Conservation (phyloP, 2,797 vertebrate genomes). For the Pristis pectinata region DNA sequence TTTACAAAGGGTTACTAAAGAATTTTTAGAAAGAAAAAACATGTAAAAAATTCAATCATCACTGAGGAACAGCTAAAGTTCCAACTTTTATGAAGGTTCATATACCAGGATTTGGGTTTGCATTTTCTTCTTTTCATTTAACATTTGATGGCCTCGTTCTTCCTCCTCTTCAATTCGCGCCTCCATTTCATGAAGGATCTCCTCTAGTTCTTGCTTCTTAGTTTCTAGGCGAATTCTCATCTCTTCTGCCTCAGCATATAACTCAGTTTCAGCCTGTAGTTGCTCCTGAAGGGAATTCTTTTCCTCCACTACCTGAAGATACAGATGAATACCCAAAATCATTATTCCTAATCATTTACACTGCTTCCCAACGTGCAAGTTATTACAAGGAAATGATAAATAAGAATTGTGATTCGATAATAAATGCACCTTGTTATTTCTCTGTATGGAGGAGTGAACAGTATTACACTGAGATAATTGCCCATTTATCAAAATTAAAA, state of each 20-base stretch:
- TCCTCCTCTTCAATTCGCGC: slow-evolving; percentile 90
- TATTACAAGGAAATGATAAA: neutral
- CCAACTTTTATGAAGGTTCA: neutral
- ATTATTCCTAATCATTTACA: neutral
- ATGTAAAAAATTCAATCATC: too few relatives aligned
- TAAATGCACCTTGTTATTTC: neutral
- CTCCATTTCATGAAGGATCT: slow-evolving; percentile 96
- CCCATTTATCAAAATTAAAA: neutral
- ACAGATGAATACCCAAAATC: neutral
- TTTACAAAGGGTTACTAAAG: too few relatives aligned
- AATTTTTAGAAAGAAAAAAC: too few relatives aligned
- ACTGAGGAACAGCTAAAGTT: too few relatives aligned
- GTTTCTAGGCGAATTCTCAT: slow-evolving; percentile 81
- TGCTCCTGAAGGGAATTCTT: slow-evolving; percentile 83
- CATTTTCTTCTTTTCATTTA: slow-evolving; percentile 90
- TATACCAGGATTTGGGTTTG: slow-evolving; percentile 89
- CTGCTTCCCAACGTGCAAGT: neutral
- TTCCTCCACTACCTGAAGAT: slow-evolving; percentile 72
- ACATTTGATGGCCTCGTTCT: slow-evolving; percentile 74
- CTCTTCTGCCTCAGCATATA: slow-evolving; percentile 91
- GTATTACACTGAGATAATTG: neutral
- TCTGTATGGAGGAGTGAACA: neutral
- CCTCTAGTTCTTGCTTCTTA: slow-evolving; percentile 93
- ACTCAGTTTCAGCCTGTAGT: slow-evolving; percentile 89
- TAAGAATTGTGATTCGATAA: neutral